A percentile compares a stretch with the other conserved stretches of the same genome.
Conservation (phyloP, 1,140 invertebrate species). For the Frieseomelitta varia region DNA sequence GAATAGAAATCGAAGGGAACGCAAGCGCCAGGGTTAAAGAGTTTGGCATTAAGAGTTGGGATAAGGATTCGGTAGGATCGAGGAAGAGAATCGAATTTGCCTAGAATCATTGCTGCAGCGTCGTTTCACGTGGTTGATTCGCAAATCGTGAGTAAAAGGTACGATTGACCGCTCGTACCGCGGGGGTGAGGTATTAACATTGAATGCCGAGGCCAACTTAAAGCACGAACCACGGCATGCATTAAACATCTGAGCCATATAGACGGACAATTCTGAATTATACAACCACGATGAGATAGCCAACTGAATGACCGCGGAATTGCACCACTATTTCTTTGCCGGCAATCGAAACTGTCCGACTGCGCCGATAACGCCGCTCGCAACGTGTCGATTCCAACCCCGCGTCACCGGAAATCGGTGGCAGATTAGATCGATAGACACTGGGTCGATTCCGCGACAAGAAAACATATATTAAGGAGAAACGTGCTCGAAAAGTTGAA, state of each 20-base stretch:
- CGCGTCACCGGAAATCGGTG: neutral
- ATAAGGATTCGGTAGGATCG: neutral
- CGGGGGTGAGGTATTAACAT: constrained; percentile 75
- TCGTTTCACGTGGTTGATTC: constrained; percentile 41
- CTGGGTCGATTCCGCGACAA: constrained; percentile 32
- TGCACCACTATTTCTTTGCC: constrained; percentile 71
- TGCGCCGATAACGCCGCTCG: constrained; percentile 46
- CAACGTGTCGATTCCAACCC: neutral
- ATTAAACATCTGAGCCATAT: constrained; percentile 79
- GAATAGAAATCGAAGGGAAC: neutral
- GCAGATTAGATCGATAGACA: constrained; percentile 46
- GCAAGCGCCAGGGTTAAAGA: neutral
- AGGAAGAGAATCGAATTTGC: constrained; percentile 53
- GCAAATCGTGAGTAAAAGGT: constrained; percentile 61
- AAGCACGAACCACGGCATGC: constrained; percentile 70
- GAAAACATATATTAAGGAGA: neutral
- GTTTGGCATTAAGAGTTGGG: too few species aligned
- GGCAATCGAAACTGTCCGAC: constrained; percentile 65
- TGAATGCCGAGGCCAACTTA: constrained; percentile 70
- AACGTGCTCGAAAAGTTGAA: too few species aligned
- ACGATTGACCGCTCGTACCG: constrained; percentile 58
- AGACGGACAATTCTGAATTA: constrained; percentile 79
- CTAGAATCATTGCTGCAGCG: constrained; percentile 58
- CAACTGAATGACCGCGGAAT: constrained; percentile 68
- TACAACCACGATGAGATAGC: constrained; percentile 73